A percentile compares a stretch with the other conserved stretches of the same genome.
phyloP scores from a whole-genome alignment of 2,113 vertebrate species.

The Prunella himalayana region DNA sequence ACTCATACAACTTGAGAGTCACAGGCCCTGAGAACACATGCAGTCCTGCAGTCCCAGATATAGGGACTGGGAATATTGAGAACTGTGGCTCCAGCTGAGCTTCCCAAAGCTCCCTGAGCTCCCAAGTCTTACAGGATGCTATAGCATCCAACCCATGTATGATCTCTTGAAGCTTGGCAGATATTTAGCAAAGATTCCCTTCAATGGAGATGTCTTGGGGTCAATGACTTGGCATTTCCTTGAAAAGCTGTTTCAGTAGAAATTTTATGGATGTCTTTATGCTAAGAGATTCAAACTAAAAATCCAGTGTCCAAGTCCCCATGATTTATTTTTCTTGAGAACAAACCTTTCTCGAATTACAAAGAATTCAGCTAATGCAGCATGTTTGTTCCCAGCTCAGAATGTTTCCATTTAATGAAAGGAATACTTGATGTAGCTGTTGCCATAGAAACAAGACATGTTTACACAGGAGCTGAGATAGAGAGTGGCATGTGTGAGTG shows the following conservation, averaged over 20 bases:
- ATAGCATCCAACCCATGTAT: fast-evolving
- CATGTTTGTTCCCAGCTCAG: not conserved
- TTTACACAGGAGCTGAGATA: slow-evolving; percentile 22
- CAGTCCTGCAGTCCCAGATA: not conserved
- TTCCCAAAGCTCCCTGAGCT: not conserved
- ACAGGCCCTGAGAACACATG: not conserved
- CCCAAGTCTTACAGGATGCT: not conserved
- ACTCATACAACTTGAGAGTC: not conserved
- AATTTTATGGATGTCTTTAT: not conserved
- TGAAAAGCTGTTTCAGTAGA: not conserved
- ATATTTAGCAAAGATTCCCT: not conserved
- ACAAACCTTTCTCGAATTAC: not conserved
- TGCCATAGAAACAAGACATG: slow-evolving; percentile 44
- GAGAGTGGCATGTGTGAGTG: not conserved
- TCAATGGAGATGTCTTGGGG: not conserved
- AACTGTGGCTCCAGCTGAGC: not conserved
- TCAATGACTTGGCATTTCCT: not conserved
- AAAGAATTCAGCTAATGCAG: not conserved
- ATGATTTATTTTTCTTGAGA: not conserved
- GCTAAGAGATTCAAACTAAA: not conserved
- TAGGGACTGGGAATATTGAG: not conserved
- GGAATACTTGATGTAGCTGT: slow-evolving; percentile 30
- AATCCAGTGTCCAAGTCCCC: not conserved
- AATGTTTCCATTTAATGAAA: slow-evolving; percentile 20
- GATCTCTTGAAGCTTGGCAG: not conserved